Evolutionary conservation across 2,113 vertebrate genomes (phyloP), one percentile per base, ranked within the genome.

Genomic region (Tetraodon nigroviridis): DNA sequence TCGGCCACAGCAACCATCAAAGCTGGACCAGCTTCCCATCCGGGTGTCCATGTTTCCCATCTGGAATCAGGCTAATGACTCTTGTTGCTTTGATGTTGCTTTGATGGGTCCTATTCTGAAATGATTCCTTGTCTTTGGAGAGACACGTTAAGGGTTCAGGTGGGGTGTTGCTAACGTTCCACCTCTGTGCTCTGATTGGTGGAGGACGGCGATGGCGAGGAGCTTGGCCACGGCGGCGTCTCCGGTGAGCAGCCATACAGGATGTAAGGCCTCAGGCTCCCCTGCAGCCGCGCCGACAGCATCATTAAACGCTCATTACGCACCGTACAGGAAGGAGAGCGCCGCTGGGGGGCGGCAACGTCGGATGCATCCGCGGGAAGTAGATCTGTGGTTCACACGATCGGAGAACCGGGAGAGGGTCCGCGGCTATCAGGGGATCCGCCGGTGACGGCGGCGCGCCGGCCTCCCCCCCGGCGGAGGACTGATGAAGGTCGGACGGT

Each of bases 241-340:
- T 41, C 59, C 16, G 45, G 64, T 37, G 7, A 37, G 8, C 2
- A 32, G 12, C 6, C 69, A 66, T 55, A 71, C 53, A 71, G 69
- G 71, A 74, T 69, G 69, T 75, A 78, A 56, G 62, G 76, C 81
- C 79, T 79, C 79, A 83, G 80, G 69, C 58, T 75, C 76, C 67
- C 66, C 69, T 65, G 54, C 67, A 72, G 58, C 67, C 55, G 60
- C 70, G 52, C 65, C 80, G 59, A 62, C 48, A 58, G 71, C 49
- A 29, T 67, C 81, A 83, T 87, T 84, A 85, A 84, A 85, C 79
- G 51, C 27, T 64, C 72, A 80, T 84, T 81, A 84, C 17, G 10
- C 41, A 61, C 72, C 72, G 78, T 75, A 77, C 67, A 81, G 56
- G 29, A 22, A 62, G 45, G 69, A 52, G 52, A 51, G 53, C 49